Evolutionary conservation across 2,113 vertebrate genomes (phyloP), one percentile per base, ranked within the genome.

Genomic region (Sinocyclocheilus anophthalmus): DNA sequence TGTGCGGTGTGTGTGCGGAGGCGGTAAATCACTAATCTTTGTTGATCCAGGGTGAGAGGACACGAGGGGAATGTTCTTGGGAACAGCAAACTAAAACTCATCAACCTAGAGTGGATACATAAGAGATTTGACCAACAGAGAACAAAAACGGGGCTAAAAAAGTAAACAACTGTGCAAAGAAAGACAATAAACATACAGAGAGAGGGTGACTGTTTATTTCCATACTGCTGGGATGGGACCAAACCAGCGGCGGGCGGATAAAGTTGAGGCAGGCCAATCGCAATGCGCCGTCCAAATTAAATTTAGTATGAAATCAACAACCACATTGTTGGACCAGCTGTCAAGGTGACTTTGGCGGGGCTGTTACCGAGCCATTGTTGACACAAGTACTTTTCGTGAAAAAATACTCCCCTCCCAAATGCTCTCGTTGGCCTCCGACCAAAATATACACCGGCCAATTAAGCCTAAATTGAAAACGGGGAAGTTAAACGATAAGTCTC

Each of bases 271-370:
- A 3, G 42, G 16, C 82, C 70, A 76, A 57, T 81, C 59, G 37
- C 81, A 37, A 14, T 2, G 55, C 37, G 81, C 55, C 9, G 9
- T 87, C 92, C 90, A 85, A 84, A 85, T 72, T 82, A 88, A 78
- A 91, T 90, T 92, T 93, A 92, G 92, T 92, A 92, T 84, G 87
- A 90, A 86, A 92, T 84, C 89, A 91, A 92, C 84, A 87, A 91
- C 91, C 88, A 70, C 84, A 55, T 86, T 77, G 88, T 86, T 88
- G 88, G 88, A 81, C 87, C 90, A 92, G 90, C 90, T 90, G 91
- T 92, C 92, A 95, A 94, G 93, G 93, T 95, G 93, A 94, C 94
- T 94, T 93, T 91, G 81, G 88, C 88, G 3, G 88, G 81, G 91
- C 87, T 88, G 88, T 87, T 57, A 89, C 88, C 90, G 90, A 94